These are phyloP conservation scores for Watsonalla cultraria DNA, from an alignment of 2,888 invertebrate genomes.

Conservation along the genomic window DNA sequence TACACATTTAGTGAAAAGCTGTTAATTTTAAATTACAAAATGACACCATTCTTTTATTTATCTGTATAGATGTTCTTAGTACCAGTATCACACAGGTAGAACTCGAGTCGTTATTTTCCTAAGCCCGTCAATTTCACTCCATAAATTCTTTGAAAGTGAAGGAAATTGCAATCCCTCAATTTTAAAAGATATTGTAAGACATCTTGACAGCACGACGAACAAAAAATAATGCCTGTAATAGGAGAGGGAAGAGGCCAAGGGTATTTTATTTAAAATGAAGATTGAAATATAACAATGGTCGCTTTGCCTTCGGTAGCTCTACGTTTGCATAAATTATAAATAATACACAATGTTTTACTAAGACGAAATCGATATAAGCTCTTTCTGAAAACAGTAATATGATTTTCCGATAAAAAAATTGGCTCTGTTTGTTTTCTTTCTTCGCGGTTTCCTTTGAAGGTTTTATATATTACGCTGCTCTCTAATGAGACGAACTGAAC, in stretches of 20 bases:
- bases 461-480: background rate
- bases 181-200: background rate
- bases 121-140: no score
- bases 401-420: slow-evolving; percentile 21
- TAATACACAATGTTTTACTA: slow-evolving; percentile 23
- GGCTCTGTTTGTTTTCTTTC: slow-evolving; percentile 10
- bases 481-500: no score
- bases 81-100: no score
- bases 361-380: slow-evolving; percentile 46
- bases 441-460: background rate
- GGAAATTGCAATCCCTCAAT: background rate
- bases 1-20: no score
- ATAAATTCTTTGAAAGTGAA: background rate
- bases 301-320: slow-evolving; percentile 6
- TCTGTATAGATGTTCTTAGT: no score
- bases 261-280: slow-evolving; percentile 9
- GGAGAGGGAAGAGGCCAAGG: background rate
- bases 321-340: slow-evolving; percentile 32
- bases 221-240: background rate
- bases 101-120: no score
- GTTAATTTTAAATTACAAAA: no score
- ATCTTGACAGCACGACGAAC: background rate
- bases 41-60: no score
- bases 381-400: slow-evolving; percentile 26
- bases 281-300: slow-evolving; percentile 26